Evolutionary conservation across 1,140 invertebrate genomes (phyloP).

Genomic region (Drosophila elegans): DNA sequence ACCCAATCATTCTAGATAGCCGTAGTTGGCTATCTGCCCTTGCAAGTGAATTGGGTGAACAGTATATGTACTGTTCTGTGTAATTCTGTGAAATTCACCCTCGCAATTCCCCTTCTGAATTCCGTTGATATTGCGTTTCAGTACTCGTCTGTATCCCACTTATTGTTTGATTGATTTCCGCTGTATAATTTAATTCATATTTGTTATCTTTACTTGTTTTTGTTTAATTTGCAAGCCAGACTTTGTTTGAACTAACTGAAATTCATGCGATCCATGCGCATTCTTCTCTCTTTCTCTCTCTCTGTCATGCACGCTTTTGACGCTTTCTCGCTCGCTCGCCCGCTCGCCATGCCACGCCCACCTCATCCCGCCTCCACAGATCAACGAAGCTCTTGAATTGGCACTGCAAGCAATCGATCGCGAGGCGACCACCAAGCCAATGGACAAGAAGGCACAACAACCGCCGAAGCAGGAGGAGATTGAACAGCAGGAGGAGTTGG

Average conservation of each 20-base stretch:
- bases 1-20: constrained; percentile 7
- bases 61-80: neutral
- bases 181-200: constrained; percentile 26
- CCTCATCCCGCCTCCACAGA: constrained; percentile 77
- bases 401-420: constrained; percentile 87
- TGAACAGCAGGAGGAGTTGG: constrained; percentile 26
- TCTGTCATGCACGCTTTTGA: constrained; percentile 49
- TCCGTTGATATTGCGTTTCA: constrained; percentile 1
- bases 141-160: constrained; percentile 3
- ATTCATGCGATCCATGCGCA: constrained; percentile 68
- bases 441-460: constrained; percentile 52
- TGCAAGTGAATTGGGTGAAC: constrained; percentile 4
- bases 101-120: neutral
- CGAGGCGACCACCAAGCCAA: constrained; percentile 70
- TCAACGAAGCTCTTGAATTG: constrained; percentile 87
- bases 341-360: constrained; percentile 40
- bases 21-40: neutral
- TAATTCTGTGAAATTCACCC: neutral
- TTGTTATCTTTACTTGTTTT: constrained; percentile 34
- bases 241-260: constrained; percentile 64
- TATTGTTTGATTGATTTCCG: constrained; percentile 23
- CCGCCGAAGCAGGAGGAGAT: constrained; percentile 7
- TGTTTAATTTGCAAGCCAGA: constrained; percentile 53
- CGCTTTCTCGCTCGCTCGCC: constrained; percentile 54
- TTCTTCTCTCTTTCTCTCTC: constrained; percentile 55